A percentile compares a stretch with the other conserved stretches of the same genome.
Conservation (phyloP, 2,888 invertebrate genomes). For the Phymatocera aterrima region DNA sequence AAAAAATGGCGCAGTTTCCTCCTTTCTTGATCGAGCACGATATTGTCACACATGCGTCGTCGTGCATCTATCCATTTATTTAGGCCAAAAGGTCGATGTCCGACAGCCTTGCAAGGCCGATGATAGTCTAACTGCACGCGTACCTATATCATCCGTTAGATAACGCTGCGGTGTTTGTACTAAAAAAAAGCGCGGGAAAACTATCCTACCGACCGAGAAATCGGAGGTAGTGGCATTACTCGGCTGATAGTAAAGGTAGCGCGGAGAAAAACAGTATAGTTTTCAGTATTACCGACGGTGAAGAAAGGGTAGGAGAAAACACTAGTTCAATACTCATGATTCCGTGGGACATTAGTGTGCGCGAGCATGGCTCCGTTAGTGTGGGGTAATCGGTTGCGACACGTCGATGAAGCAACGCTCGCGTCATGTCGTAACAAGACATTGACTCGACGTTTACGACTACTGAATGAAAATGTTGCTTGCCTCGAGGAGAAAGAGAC, state of each 20-base stretch:
- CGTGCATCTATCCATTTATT: conserved; percentile 33
- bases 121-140: conserved; percentile 54
- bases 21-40: background rate
- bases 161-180: conserved; percentile 53
- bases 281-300: background rate
- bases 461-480: conserved; percentile 47
- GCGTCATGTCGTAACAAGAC: conserved; percentile 56
- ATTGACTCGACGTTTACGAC: conserved; percentile 52
- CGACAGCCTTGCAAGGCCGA: conserved; percentile 73
- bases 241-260: background rate
- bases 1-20: background rate
- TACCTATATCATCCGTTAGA: conserved; percentile 50
- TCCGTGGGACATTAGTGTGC: conserved; percentile 5
- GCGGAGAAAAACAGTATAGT: background rate
- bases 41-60: conserved; percentile 32
- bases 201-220: conserved; percentile 58
- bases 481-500: conserved; percentile 34
- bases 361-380: background rate
- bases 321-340: background rate
- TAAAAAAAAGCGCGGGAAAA: conserved; percentile 46
- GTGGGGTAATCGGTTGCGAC: conserved; percentile 50
- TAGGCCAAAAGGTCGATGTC: conserved; percentile 72
- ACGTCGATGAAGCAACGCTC: conserved; percentile 43
- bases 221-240: background rate
- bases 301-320: background rate